Evolutionary conservation across 2,888 invertebrate species (phyloP).

Genomic region (Scaptodrosophila latifasciaeformis): DNA sequence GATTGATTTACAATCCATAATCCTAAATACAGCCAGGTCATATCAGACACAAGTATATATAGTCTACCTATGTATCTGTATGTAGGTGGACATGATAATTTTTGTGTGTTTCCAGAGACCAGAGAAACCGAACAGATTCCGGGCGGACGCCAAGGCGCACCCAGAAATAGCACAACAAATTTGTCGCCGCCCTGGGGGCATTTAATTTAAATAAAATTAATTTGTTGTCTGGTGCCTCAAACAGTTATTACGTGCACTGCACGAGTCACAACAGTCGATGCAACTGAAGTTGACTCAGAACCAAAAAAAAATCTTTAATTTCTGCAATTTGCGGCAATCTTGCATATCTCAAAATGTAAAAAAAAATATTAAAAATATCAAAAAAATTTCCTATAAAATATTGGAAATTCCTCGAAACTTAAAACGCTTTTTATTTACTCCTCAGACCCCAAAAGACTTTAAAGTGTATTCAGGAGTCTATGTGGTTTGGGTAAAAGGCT

Average conservation of each 20-base stretch:
- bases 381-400: conserved; percentile 53
- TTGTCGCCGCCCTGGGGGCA: conserved; percentile 47
- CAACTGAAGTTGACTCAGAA: no score
- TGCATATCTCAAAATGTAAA: background rate
- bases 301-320: no score
- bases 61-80: no score
- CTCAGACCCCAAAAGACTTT: no score
- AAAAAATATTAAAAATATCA: background rate
- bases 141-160: conserved; percentile 52
- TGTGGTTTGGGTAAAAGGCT: no score
- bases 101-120: conserved; percentile 43
- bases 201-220: conserved; percentile 69
- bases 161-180: conserved; percentile 47
- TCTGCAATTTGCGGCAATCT: background rate
- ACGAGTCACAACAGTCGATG: no score
- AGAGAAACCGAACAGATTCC: conserved; percentile 17
- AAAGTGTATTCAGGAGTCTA: no score
- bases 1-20: background rate
- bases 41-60: conserved; percentile 49
- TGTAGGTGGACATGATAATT: conserved; percentile 67
- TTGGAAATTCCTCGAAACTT: conserved; percentile 38
- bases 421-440: no score
- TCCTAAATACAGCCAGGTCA: conserved; percentile 9
- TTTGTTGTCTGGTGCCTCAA: conserved; percentile 45
- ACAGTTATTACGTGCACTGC: no score